Percentiles rank a stretch among this genome's conserved stretches.
Conservation (phyloP, 2,797 vertebrate species). For the Podargus strigoides region DNA sequence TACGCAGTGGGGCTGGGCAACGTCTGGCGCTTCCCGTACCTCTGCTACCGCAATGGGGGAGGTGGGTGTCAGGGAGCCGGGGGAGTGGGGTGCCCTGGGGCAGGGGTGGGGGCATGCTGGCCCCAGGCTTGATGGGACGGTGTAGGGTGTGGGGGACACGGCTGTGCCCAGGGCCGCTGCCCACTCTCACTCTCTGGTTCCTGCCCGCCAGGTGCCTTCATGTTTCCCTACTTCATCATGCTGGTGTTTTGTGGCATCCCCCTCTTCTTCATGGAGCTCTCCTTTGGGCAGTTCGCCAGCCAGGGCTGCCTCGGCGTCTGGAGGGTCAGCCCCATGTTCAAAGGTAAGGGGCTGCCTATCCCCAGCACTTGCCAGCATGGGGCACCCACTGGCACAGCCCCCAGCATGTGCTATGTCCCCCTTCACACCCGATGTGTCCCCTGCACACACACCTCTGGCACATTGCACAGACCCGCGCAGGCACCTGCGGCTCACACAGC, state of each 20-base stretch:
- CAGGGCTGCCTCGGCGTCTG: slow-evolving; percentile 95
- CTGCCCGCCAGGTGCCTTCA: slow-evolving; percentile 87
- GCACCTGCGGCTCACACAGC: background rate
- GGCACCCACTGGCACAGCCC: background rate
- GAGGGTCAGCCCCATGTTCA: slow-evolving; percentile 98
- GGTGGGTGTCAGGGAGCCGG: slow-evolving; percentile 69
- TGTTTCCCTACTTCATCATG: slow-evolving; percentile 99
- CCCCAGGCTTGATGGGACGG: background rate
- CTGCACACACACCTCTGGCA: background rate
- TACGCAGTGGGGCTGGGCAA: slow-evolving; percentile 98
- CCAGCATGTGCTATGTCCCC: accelerated
- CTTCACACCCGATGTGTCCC: accelerated
- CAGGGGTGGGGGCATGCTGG: too few species aligned
- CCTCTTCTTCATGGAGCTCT: slow-evolving; percentile 97
- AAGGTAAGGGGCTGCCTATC: slow-evolving; percentile 80
- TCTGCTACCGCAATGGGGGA: slow-evolving; percentile 99
- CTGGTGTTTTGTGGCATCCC: slow-evolving; percentile 97
- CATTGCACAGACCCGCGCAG: background rate
- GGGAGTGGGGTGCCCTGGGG: background rate
- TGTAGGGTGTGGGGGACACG: background rate
- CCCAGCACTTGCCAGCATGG: accelerated
- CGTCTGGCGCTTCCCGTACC: slow-evolving; percentile 98
- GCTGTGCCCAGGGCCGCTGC: background rate
- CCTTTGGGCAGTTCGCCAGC: slow-evolving; percentile 97
- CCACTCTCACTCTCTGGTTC: background rate